A percentile compares a stretch with the other conserved stretches of the same genome.
Conservation (phyloP, 2,113 vertebrate species). For the Myotis brandtii region DNA sequence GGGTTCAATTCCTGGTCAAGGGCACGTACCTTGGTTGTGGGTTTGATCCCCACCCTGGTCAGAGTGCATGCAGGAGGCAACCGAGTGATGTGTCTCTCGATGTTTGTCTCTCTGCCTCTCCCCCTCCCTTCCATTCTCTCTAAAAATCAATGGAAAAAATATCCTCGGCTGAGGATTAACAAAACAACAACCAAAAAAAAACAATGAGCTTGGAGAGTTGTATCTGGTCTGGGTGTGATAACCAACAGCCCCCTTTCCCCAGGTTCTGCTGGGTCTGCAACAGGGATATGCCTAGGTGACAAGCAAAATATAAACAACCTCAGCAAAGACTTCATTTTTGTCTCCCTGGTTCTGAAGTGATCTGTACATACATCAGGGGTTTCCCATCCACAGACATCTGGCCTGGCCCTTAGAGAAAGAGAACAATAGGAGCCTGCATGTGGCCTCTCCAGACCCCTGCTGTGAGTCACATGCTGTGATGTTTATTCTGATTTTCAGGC, state of each 20-base stretch:
- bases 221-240: neutral
- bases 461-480: slow-evolving; percentile 9
- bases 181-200: neutral
- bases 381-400: neutral
- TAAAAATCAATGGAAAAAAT: too few relatives aligned
- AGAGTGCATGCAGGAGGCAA: too few relatives aligned
- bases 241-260: neutral
- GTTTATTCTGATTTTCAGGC: neutral
- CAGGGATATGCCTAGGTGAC: neutral
- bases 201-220: slow-evolving; percentile 15
- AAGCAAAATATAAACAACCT: neutral
- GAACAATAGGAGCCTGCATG: neutral
- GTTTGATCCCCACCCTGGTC: too few relatives aligned
- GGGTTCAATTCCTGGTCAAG: too few relatives aligned
- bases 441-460: neutral
- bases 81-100: too few relatives aligned
- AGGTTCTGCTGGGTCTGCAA: neutral
- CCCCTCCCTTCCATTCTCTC: too few relatives aligned
- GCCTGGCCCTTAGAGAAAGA: neutral
- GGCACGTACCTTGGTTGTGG: too few relatives aligned
- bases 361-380: neutral
- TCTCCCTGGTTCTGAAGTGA: neutral
- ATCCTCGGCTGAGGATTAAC: too few relatives aligned
- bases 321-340: neutral
- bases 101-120: too few relatives aligned